Evolutionary conservation across 2,797 vertebrate species (phyloP).

Genomic region (Aldrovandia affinis): DNA sequence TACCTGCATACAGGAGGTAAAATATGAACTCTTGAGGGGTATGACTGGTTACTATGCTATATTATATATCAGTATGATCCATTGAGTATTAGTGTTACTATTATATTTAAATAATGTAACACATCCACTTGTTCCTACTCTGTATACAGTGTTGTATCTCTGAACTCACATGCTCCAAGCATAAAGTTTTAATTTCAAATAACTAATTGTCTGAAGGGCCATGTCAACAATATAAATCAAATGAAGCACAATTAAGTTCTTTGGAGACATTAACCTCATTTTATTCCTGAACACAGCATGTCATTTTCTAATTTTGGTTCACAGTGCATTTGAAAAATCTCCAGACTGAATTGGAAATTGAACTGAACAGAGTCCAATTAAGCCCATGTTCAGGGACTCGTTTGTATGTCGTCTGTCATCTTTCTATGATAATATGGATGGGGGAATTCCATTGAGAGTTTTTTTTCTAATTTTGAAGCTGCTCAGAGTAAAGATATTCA

Average conservation of each 20-base stretch:
- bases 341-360: background rate
- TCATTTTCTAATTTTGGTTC: background rate
- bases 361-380: slow-evolving; percentile 9
- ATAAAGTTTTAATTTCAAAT: background rate
- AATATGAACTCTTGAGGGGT: background rate
- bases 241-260: background rate
- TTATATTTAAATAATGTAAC: background rate
- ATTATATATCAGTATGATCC: background rate
- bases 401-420: background rate
- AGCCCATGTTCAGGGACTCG: slow-evolving; percentile 2
- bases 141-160: background rate
- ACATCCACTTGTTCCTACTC: background rate
- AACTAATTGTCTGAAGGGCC: background rate
- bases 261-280: background rate
- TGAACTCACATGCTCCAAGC: background rate
- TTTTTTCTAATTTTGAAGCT: background rate
- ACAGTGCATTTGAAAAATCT: background rate
- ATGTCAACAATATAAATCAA: slow-evolving; percentile 13
- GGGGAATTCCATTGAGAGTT: background rate
- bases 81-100: background rate
- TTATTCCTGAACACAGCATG: background rate
- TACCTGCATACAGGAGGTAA: background rate
- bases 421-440: background rate
- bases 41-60: too few relatives aligned
- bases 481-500: background rate